A percentile compares a stretch with the other conserved stretches of the same genome.
Conservation (phyloP, 2,888 invertebrate species). For the Salticus scenicus region DNA sequence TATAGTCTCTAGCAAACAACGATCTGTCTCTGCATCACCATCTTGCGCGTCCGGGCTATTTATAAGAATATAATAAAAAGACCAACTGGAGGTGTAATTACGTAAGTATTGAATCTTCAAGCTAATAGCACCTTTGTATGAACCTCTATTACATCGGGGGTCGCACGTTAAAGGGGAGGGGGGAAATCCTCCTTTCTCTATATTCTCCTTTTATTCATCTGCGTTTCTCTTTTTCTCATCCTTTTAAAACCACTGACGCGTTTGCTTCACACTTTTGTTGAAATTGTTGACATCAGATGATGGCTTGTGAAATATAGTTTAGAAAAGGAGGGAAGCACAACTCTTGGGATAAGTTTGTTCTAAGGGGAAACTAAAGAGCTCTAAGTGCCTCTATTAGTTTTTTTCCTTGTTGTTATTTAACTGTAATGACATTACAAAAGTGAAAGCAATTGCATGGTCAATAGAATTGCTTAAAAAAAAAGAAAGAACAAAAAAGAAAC, state of each 20-base stretch:
- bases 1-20: background rate
- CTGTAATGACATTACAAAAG: background rate
- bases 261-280: slow-evolving; percentile 61
- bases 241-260: slow-evolving; percentile 44
- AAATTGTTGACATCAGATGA: slow-evolving; percentile 60
- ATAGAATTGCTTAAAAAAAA: background rate
- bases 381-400: slow-evolving; percentile 10
- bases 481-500: background rate
- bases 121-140: slow-evolving; percentile 62
- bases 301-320: slow-evolving; percentile 52
- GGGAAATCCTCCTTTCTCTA: slow-evolving; percentile 8
- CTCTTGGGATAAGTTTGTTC: background rate
- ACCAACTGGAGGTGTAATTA: slow-evolving; percentile 53
- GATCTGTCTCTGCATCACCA: slow-evolving; percentile 20
- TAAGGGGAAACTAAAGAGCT: background rate
- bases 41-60: slow-evolving; percentile 44
- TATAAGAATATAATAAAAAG: slow-evolving; percentile 57
- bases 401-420: background rate
- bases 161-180: slow-evolving; percentile 28
- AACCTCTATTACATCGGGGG: slow-evolving; percentile 57
- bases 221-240: slow-evolving; percentile 7
- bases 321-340: background rate
- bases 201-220: background rate
- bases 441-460: slow-evolving; percentile 1
- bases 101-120: slow-evolving; percentile 59